These are phyloP conservation scores for Monoplex corrugatus DNA, from an alignment of 2,888 invertebrate genomes.

Conservation along the genomic window DNA sequence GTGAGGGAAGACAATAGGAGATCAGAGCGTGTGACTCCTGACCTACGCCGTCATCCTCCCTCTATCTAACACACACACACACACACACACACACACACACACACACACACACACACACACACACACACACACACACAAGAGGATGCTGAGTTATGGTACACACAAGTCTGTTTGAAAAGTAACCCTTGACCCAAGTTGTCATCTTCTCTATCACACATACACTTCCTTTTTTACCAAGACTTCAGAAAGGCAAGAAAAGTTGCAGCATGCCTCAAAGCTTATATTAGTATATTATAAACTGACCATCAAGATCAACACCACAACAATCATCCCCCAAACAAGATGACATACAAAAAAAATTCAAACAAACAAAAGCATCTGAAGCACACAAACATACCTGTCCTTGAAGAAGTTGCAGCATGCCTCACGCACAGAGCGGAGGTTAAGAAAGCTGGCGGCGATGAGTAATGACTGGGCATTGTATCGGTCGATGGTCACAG, in stretches of 20 bases:
- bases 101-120: constrained; percentile 1
- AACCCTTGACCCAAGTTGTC: no score
- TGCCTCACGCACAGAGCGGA: constrained; percentile 90
- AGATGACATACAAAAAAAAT: background rate
- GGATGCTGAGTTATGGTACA: no score
- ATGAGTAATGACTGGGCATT: constrained; percentile 93
- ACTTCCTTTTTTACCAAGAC: no score
- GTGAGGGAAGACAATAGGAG: no score
- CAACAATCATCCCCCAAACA: background rate
- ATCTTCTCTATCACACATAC: no score
- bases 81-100: constrained; percentile 13
- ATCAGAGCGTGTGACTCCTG: no score
- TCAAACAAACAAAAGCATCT: background rate
- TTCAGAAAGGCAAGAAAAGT: no score
- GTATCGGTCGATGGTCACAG: constrained; percentile 88
- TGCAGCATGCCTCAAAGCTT: no score
- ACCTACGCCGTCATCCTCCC: no score
- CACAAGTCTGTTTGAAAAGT: no score
- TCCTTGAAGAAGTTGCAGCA: constrained; percentile 91
- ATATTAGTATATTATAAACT: no score
- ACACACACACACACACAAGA: background rate
- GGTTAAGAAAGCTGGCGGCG: constrained; percentile 91
- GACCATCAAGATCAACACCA: background rate
- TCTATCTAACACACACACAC: background rate
- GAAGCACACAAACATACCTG: constrained; percentile 82